phyloP scores from a whole-genome alignment of 2,797 vertebrate species.

The Syngnathus rostellatus region DNA sequence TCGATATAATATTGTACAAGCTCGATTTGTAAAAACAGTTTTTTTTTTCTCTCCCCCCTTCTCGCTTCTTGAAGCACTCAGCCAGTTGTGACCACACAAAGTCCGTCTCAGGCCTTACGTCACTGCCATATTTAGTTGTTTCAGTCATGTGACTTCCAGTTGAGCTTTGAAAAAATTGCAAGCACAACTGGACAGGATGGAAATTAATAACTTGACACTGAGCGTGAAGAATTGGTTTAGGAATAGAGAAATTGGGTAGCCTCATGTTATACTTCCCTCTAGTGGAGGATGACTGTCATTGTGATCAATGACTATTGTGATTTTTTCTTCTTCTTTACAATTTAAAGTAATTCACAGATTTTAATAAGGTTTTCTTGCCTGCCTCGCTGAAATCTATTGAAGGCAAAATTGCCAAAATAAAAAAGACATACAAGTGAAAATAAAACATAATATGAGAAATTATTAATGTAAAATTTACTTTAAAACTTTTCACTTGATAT shows the following conservation, averaged over 20 bases:
- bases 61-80: neutral
- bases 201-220: neutral
- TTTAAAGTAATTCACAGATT: neutral
- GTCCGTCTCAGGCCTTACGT: neutral
- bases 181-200: neutral
- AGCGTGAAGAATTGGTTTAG: neutral
- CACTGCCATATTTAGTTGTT: neutral
- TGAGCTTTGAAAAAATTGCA: neutral
- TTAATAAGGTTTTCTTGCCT: neutral
- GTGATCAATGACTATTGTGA: neutral
- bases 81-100: neutral
- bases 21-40: neutral
- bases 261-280: neutral
- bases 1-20: conserved; percentile 1
- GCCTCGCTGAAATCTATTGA: no score
- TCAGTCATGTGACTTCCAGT: neutral
- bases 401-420: no score
- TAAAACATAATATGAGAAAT: no score
- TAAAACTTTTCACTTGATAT: no score
- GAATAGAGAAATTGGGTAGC: neutral
- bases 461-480: no score
- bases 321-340: neutral
- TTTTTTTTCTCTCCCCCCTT: neutral
- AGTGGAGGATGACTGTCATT: neutral
- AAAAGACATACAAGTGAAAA: no score